phyloP scores from a whole-genome alignment of 1,140 invertebrate genomes.

The Papilio dardanus region DNA sequence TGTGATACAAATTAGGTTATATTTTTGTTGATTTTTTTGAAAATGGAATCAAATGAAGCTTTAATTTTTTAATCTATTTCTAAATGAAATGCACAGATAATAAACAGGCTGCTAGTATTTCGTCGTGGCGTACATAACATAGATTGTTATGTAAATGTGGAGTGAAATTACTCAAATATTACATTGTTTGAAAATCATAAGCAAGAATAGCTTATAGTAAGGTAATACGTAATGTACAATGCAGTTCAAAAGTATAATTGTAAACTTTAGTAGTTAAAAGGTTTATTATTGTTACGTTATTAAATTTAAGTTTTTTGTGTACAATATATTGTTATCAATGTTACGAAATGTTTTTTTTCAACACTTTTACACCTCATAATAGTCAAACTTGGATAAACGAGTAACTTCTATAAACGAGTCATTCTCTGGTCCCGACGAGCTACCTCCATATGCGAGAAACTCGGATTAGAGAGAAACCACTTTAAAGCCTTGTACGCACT shows the following conservation, averaged over 20 bases:
- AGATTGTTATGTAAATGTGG: neutral
- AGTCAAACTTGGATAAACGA: too few relatives aligned
- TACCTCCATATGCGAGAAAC: too few relatives aligned
- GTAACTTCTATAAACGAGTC: too few relatives aligned
- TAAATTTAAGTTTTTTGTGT: neutral
- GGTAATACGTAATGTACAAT: neutral
- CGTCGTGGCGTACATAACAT: neutral
- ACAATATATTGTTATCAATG: neutral
- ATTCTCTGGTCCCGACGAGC: too few relatives aligned
- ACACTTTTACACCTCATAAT: neutral
- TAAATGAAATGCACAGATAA: neutral
- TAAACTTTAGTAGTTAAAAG: neutral
- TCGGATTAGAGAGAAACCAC: too few relatives aligned
- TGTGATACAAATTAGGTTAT: conserved; percentile 23
- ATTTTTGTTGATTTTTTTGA: neutral
- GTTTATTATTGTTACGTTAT: neutral
- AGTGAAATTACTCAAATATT: neutral
- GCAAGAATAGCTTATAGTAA: neutral
- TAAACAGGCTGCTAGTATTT: neutral
- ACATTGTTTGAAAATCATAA: neutral
- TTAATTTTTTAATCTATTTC: conserved; percentile 12
- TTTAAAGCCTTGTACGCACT: too few relatives aligned
- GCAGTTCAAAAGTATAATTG: neutral
- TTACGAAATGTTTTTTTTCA: neutral
- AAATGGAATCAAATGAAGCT: conserved; percentile 16